Conservation (phyloP, 2,888 invertebrate genomes). For the Hybos culiciformis region DNA sequence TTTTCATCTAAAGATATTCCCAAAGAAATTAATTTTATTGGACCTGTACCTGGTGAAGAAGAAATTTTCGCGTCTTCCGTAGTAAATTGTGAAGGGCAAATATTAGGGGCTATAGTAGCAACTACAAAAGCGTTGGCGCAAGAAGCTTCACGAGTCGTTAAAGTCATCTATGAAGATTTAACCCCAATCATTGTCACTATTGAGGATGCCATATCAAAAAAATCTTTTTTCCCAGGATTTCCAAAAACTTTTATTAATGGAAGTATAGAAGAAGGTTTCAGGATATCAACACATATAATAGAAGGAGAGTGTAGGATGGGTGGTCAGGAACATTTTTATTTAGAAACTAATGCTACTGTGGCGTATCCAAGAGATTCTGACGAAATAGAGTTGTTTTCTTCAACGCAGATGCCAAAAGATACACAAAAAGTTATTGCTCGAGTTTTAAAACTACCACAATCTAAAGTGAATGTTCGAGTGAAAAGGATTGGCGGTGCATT, state of each 20-base stretch:
- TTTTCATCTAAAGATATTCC: no score
- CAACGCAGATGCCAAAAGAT: slow-evolving; percentile 66
- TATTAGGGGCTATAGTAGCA: slow-evolving; percentile 61
- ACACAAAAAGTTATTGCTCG: slow-evolving; percentile 50
- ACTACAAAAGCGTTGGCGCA: slow-evolving; percentile 60
- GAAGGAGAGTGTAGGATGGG: slow-evolving; percentile 63
- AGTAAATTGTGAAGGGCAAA: slow-evolving; percentile 63
- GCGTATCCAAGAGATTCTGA: slow-evolving; percentile 59
- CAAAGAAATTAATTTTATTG: no score
- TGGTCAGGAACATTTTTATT: slow-evolving; percentile 86
- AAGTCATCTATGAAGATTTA: slow-evolving; percentile 63
- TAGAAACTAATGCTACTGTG: slow-evolving; percentile 63
- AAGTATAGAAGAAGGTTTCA: slow-evolving; percentile 48
- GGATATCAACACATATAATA: slow-evolving; percentile 49
- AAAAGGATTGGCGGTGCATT: slow-evolving; percentile 85
- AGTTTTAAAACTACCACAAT: slow-evolving; percentile 53
- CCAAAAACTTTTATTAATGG: slow-evolving; percentile 47
- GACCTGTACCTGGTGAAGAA: slow-evolving; percentile 69
- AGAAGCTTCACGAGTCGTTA: slow-evolving; percentile 60
- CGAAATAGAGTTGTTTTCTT: slow-evolving; percentile 66
- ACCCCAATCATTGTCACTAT: slow-evolving; percentile 65
- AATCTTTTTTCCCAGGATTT: slow-evolving; percentile 47
- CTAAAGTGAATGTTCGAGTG: slow-evolving; percentile 56
- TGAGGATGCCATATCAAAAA: slow-evolving; percentile 62
- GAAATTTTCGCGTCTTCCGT: slow-evolving; percentile 60